phyloP scores from a whole-genome alignment of 2,888 invertebrate species.

The Chaitophorus viminalis region DNA sequence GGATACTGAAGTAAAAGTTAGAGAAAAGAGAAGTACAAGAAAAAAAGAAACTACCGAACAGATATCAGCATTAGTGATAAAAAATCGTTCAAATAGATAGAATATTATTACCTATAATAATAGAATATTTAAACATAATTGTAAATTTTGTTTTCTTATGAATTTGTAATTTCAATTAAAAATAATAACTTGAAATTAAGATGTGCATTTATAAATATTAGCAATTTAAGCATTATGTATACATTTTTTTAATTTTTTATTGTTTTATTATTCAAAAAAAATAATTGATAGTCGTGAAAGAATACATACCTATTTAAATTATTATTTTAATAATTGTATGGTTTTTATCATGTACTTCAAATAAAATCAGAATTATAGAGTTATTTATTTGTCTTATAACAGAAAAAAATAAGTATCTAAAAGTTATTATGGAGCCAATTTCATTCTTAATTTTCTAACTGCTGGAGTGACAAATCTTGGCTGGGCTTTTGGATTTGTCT shows the following conservation, averaged over 20 bases:
- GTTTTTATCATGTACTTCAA: too few relatives aligned
- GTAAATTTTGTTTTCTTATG: neutral
- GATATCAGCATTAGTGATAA: constrained; percentile 24
- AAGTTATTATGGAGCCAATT: too few relatives aligned
- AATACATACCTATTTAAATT: too few relatives aligned
- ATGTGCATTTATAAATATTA: constrained; percentile 17
- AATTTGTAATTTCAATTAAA: constrained; percentile 13
- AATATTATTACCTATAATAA: too few relatives aligned
- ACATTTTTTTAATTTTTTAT: neutral
- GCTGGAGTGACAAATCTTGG: constrained; percentile 22
- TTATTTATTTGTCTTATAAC: neutral
- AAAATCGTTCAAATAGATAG: constrained; percentile 32
- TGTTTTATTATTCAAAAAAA: constrained; percentile 5
- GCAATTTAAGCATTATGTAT: neutral
- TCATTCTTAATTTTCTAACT: constrained; percentile 47
- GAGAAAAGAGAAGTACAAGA: constrained; percentile 38
- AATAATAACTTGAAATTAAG: neutral
- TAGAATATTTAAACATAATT: constrained; percentile 34
- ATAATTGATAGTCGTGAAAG: too few relatives aligned
- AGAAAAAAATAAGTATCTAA: too few relatives aligned
- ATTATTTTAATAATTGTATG: too few relatives aligned
- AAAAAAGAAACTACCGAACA: constrained; percentile 46
- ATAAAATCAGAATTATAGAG: too few relatives aligned
- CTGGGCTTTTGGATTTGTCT: neutral
- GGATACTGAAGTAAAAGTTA: constrained; percentile 9